Evolutionary conservation across 2,113 vertebrate genomes (phyloP), one percentile per base, ranked within the genome.

Genomic region (Sclerurus mexicanus): DNA sequence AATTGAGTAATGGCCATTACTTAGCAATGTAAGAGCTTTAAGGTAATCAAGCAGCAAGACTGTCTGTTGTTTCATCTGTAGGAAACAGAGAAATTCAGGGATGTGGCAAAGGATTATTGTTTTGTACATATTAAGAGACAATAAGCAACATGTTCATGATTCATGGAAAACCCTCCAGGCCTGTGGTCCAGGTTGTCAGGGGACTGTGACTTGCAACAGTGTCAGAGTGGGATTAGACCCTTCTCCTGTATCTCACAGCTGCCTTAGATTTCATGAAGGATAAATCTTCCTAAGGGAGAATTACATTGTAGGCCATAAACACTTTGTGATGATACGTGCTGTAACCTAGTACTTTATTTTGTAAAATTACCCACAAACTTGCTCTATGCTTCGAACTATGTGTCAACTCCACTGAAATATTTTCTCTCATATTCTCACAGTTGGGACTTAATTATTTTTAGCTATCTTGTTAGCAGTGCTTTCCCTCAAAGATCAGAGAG

Each of bases 231-330:
- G 86, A 90, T 95, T 96, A 94, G 92, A 89, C 39, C 93, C 95
- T 95, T 96, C 95, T 97, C 90, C 64, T 90, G 88, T 96, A 22
- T 92, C 88, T 93, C 83, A 89, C 95, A 89, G 83, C 90, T 94
- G 76, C 88, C 83, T 96, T 90, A 78, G 49, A 74, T 96, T 94
- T 96, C 88, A 90, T 30, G 73, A 84, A 82, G 84, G 76, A 93
- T 89, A 93, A 94, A 93, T 95, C 88, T 95, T 88, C 90, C 46
- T 84, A 77, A 89, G 69, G 81, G 84, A 94, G 68, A 94, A 66
- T 82, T 85, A 78, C 93, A 69, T 95, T 90, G 93, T 95, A 81
- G 60, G 76, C 83, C 53, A 75, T 94, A 93, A 97, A 93, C 90
- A 96, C 89, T 46, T 95, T 87, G 59, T 67, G 88, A 77, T 0